These are phyloP conservation scores for Sorex fumeus DNA, from an alignment of 2,113 vertebrate genomes.

Conservation along the genomic window DNA sequence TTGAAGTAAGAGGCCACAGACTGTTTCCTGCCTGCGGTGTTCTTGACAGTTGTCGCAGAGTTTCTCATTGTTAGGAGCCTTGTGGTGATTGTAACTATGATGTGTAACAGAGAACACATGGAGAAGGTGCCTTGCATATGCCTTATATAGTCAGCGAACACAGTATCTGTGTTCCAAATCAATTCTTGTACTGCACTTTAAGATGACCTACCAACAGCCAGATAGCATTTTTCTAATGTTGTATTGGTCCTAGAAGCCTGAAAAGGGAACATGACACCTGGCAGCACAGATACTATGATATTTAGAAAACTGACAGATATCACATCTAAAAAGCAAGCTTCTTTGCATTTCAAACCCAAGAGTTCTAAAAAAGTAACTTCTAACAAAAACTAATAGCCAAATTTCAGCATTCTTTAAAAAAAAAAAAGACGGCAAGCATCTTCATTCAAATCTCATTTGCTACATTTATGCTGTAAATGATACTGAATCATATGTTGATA, in stretches of 20 bases:
- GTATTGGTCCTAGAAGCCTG: background rate
- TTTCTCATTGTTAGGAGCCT: background rate
- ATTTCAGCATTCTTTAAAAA: background rate
- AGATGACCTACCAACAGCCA: background rate
- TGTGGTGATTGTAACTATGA: background rate
- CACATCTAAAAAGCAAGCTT: background rate
- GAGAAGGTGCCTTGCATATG: background rate
- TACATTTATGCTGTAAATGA: background rate
- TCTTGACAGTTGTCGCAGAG: background rate
- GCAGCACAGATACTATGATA: background rate
- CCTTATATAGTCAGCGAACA: background rate
- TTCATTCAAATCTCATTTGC: too few relatives aligned
- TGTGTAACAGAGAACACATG: accelerated
- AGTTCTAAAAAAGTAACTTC: slow-evolving; percentile 3
- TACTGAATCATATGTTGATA: background rate
- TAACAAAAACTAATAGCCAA: slow-evolving; percentile 22
- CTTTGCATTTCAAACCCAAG: background rate
- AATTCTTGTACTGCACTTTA: background rate
- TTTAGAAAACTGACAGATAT: slow-evolving; percentile 21
- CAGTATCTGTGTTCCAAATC: background rate
- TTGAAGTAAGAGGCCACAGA: slow-evolving; percentile 10
- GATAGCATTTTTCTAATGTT: background rate
- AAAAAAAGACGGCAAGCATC: background rate
- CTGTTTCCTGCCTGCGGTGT: background rate
- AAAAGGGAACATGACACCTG: background rate